Base-by-base conservation (phyloP, 1,140 invertebrate genomes). In the Dufourea novaeangliae region DNA sequence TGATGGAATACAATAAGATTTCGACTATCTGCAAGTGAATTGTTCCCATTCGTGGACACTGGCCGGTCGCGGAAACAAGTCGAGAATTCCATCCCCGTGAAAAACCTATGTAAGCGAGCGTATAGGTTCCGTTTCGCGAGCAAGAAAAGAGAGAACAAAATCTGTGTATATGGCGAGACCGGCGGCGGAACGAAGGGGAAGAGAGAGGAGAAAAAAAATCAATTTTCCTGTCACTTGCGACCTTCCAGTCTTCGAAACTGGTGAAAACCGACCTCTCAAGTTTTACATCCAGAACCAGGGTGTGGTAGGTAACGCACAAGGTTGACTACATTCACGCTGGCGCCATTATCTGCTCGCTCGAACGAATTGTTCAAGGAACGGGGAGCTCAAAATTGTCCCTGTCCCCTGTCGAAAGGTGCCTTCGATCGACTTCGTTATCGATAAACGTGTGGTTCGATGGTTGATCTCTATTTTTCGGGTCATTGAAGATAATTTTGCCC, bases 251-350 rank as follows among this genome's bases (percentile, higher is more conserved):
- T 76, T 85, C 54, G 75, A 85, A 82, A 85, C 84, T 82, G 67
- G 71, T 85, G 84, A 85, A 84, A 84, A 84, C 83, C 72, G 78
- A 83, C 73, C 73, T 84, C 78, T 78, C 54, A 73, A 75, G 82
- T 84, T 85, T 81, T 84, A 76, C 79, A 84, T 74, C 64, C 78
- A 71, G 79, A 62, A 78, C 69, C 82, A 82, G 84, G 83, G 84
- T 82, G 84, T 85, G 84, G 84, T 85, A 84, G 67, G 70, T 84
- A 84, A 85, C 54, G 83, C 84, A 79, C 84, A 85, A 85, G 84
- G 84, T 82, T 85, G 84, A 85, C 84, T 85, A 85, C 84, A 85
- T 85, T 85, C 84, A 85, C 84, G 83, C 20, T 85, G 82, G 82
- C 74, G 79, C 83, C 82, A 85, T 85, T 85, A 85, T 85, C 83